Base-by-base conservation (phyloP, 1,140 invertebrate species). In the Cherax quadricarinatus region DNA sequence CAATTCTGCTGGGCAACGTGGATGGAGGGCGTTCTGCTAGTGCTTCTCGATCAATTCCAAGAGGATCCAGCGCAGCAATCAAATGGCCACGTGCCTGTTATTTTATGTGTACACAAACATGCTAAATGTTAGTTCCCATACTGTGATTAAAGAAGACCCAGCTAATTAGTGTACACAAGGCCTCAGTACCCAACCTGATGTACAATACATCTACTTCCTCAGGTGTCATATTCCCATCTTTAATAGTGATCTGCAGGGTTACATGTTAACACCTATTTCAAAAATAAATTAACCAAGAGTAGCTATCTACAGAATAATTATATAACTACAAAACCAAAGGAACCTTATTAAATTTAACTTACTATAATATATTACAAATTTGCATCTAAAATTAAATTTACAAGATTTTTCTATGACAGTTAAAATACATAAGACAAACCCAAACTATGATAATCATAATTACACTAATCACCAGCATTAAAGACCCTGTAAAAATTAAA, bases 31-130 rank as follows among this genome's bases (percentile, higher is more conserved):
- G 89, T 60, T 93, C 93, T 57, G 89, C 66, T 66, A 91, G 86
- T 57, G 86, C 89, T 53, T 91, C 89, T 14, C 93, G 86, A 79
- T 97, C 97, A 96, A 99, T 99, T 95, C 98, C 98, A 95, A 99
- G 96, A 94, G 99, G 99, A 96, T 99, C 99, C 96, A 99, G 96
- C 96, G 98, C 97, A 94, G 99, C 98, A 96, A 99, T 98, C 96
- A 99, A 98, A 96, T 99, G 99, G 95, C 99, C 99, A 96, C 98
- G 98, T 60, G 93, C 93, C 93, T 93, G 90, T 88, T 66, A 88
- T 78, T 86, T 70, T 80, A 60, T 62, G 53, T 81, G 81, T 84
- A 66, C 60, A 62, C 49, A 92, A 88, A 70, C 78, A 83, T 84
- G 83, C 80, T n/a, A 79, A 7, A 49, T 70, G 83, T 85, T 85